These are phyloP conservation scores for Sebastes trivittatus DNA, from an alignment of 2,797 vertebrate species.

Conservation along the genomic window DNA sequence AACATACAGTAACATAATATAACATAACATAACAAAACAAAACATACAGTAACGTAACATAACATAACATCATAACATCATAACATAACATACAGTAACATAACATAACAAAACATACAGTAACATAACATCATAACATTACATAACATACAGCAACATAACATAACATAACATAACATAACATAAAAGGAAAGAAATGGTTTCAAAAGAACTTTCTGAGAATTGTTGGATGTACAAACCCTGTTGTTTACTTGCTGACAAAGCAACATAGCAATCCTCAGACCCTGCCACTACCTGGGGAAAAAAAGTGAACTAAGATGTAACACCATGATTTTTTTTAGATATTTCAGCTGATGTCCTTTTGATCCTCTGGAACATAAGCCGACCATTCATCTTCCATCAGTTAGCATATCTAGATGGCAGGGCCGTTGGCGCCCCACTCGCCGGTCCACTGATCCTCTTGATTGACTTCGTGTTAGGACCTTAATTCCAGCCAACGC, in stretches of 20 bases:
- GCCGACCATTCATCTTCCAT: conserved; percentile 23
- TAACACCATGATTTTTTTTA: not conserved
- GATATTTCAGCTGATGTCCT: not conserved
- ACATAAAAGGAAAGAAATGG: no score
- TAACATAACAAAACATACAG: no score
- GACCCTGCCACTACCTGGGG: not conserved
- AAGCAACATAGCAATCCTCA: not conserved
- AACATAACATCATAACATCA: no score
- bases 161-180: no score
- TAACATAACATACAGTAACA: no score
- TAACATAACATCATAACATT: no score
- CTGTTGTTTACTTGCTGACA: not conserved
- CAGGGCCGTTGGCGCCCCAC: not conserved
- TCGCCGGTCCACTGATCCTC: conserved; percentile 40
- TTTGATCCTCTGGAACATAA: conserved; percentile 26
- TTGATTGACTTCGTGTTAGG: conserved; percentile 71
- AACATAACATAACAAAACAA: no score
- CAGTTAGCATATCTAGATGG: conserved; percentile 25
- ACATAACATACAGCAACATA: no score
- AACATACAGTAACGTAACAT: no score
- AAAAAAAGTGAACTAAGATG: not conserved
- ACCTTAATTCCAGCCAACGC: conserved; percentile 64
- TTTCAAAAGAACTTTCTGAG: not conserved
- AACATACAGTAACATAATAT: no score
- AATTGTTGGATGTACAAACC: not conserved